Evolutionary conservation across 2,888 invertebrate species (phyloP).

Genomic region (Drosophila anomelani): DNA sequence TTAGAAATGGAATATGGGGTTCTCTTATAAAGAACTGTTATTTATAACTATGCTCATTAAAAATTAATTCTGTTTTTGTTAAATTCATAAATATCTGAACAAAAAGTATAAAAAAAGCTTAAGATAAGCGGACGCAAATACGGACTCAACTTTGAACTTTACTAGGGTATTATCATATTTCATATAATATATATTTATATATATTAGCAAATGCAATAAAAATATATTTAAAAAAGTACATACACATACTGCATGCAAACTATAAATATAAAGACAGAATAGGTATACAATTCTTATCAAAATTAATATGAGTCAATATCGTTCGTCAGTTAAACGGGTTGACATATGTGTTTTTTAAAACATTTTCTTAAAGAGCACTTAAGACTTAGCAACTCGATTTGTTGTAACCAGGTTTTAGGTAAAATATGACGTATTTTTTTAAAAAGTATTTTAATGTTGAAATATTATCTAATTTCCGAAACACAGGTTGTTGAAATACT

Average conservation of each 20-base stretch:
- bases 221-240: neutral
- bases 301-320: neutral
- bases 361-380: too few relatives aligned
- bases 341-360: too few relatives aligned
- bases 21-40: neutral
- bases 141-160: neutral
- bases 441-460: too few relatives aligned
- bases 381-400: too few relatives aligned
- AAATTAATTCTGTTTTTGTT: neutral
- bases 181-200: neutral
- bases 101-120: neutral
- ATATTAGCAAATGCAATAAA: neutral
- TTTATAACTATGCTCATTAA: neutral
- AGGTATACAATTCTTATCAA: neutral
- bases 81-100: neutral
- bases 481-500: too few relatives aligned
- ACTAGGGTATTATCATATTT: too few relatives aligned
- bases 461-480: too few relatives aligned
- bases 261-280: neutral
- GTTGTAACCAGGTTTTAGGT: too few relatives aligned
- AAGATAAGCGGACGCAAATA: neutral
- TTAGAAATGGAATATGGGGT: neutral
- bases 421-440: too few relatives aligned
- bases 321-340: neutral
- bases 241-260: neutral